phyloP scores from a whole-genome alignment of 1,140 invertebrate genomes.

The Oreohelix idahoensis region DNA sequence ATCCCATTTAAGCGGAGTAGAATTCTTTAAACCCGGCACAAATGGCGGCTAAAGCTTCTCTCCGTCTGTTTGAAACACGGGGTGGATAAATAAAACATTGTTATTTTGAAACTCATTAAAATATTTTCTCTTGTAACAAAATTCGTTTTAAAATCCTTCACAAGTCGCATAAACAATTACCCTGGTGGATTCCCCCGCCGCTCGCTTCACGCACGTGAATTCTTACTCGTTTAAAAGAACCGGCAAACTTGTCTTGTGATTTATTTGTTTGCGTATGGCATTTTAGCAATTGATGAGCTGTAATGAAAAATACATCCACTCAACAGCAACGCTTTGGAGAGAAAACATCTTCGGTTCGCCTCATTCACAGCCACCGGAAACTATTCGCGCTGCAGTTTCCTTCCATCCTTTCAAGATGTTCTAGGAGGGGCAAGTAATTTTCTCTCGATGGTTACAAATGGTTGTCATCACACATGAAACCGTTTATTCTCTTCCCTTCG shows the following conservation, averaged over 20 bases:
- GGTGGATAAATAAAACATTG: constrained; percentile 7
- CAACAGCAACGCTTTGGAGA: not conserved
- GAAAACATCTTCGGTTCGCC: constrained; percentile 11
- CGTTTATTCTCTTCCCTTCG: no score
- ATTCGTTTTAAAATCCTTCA: constrained; percentile 1
- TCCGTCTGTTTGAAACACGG: not conserved
- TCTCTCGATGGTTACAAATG: not conserved
- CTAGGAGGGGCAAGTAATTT: not conserved
- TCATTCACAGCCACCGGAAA: not conserved
- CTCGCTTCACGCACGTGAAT: not conserved
- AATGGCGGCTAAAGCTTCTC: not conserved
- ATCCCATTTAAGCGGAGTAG: not conserved
- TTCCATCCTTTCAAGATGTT: not conserved
- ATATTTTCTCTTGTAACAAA: constrained; percentile 15
- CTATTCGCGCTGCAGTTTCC: not conserved
- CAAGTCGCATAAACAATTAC: constrained; percentile 12
- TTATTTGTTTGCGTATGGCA: constrained; percentile 1
- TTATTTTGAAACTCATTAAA: constrained; percentile 15
- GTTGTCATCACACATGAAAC: no score
- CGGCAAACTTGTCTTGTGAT: not conserved
- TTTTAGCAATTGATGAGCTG: not conserved
- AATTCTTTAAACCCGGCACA: not conserved
- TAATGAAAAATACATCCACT: constrained; percentile 4
- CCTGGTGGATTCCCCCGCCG: not conserved
- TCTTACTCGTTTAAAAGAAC: not conserved